Percentiles rank a stretch among this genome's conserved stretches.
phyloP scores from a whole-genome alignment of 2,888 invertebrate species.

The Athripsodes cinereus region DNA sequence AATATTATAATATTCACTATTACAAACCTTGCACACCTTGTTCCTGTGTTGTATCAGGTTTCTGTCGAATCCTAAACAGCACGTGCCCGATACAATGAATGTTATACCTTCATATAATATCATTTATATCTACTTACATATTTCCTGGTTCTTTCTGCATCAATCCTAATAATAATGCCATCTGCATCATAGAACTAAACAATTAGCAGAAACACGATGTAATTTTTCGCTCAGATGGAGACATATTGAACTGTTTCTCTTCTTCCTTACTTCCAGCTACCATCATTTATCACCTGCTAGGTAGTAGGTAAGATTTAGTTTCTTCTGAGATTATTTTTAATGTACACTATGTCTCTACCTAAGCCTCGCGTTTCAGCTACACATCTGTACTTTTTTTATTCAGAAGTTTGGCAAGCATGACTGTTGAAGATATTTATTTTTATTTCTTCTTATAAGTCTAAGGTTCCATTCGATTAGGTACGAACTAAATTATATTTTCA shows the following conservation, averaged over 20 bases:
- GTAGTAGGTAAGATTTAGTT: neutral
- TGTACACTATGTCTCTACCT: no score
- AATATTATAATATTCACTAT: neutral
- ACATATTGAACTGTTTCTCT: conserved; percentile 7
- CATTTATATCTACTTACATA: neutral
- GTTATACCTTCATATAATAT: no score
- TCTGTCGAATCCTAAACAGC: neutral
- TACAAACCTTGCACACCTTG: neutral
- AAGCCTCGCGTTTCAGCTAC: no score
- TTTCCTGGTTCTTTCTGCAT: neutral
- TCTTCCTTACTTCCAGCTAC: neutral
- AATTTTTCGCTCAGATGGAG: conserved; percentile 15
- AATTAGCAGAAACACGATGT: conserved; percentile 10
- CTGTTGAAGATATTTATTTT: no score
- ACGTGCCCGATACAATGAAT: conserved; percentile 6
- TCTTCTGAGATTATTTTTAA: neutral
- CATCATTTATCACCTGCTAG: neutral
- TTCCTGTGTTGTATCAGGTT: neutral
- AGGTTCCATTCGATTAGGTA: no score
- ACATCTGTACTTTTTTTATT: no score
- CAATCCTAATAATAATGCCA: neutral
- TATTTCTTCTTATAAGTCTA: no score
- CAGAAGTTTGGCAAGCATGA: no score
- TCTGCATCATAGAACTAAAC: conserved; percentile 2
- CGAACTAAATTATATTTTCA: no score